Percentiles rank a stretch among this genome's conserved stretches.
Conservation (phyloP, 2,888 invertebrate species). For the Shargacucullia verbasci region DNA sequence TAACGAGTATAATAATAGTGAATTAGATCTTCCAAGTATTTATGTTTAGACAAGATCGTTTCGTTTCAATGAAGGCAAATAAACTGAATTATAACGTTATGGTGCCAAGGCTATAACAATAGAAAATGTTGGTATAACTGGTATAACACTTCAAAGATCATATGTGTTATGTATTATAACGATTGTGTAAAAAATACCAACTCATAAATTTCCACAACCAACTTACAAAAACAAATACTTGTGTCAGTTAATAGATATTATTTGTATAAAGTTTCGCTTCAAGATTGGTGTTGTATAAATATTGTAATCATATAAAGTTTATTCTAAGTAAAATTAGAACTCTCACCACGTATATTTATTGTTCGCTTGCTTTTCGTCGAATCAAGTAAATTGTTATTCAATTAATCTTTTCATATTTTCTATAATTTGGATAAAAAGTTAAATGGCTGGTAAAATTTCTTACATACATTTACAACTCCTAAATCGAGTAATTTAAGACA, state of each 20-base stretch:
- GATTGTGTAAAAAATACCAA: slow-evolving; percentile 34
- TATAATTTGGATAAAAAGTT: too few relatives aligned
- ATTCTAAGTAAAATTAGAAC: slow-evolving; percentile 2
- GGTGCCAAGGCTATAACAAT: slow-evolving; percentile 82
- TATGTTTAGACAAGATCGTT: slow-evolving; percentile 71
- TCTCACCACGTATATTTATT: slow-evolving; percentile 2
- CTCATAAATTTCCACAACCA: slow-evolving; percentile 28
- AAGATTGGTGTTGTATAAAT: slow-evolving; percentile 17
- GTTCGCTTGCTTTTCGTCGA: not conserved
- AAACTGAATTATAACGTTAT: slow-evolving; percentile 67
- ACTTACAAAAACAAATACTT: slow-evolving; percentile 57
- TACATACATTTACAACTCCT: slow-evolving; percentile 19
- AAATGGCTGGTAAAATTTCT: slow-evolving; percentile 5
- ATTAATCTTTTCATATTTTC: slow-evolving; percentile 6
- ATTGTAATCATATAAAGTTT: too few relatives aligned
- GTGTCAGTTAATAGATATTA: slow-evolving; percentile 40
- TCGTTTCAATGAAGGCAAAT: slow-evolving; percentile 69
- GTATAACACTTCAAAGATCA: slow-evolving; percentile 69
- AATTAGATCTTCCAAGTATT: slow-evolving; percentile 66
- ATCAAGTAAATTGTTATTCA: not conserved
- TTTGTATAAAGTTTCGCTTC: slow-evolving; percentile 37
- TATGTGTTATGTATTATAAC: slow-evolving; percentile 56
- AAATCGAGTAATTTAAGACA: slow-evolving; percentile 48
- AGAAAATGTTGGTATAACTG: slow-evolving; percentile 76
- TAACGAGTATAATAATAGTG: slow-evolving; percentile 76